phyloP scores from a whole-genome alignment of 2,888 invertebrate genomes.

The Adelphocoris suturalis region DNA sequence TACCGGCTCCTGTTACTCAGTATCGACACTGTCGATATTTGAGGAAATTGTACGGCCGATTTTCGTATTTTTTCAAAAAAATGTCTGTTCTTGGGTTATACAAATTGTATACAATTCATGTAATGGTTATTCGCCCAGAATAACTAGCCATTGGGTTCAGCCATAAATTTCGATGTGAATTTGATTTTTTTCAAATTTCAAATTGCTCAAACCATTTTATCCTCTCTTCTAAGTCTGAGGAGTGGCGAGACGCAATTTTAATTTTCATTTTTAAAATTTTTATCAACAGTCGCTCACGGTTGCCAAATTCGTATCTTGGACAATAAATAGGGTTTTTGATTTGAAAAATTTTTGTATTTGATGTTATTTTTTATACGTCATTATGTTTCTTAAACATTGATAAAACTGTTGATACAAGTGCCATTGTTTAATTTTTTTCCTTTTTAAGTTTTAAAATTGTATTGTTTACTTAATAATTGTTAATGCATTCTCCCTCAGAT shows the following conservation, averaged over 20 bases:
- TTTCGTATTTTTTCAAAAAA: not conserved
- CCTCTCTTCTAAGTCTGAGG: slow-evolving; percentile 35
- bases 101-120: not conserved
- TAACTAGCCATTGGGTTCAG: slow-evolving; percentile 44
- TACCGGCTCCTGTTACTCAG: not conserved
- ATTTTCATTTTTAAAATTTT: slow-evolving; percentile 10
- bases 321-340: slow-evolving; percentile 18
- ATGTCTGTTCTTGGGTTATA: not conserved
- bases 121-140: slow-evolving; percentile 32
- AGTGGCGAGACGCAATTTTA: slow-evolving; percentile 52
- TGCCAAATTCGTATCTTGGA: not conserved
- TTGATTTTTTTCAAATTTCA: not conserved
- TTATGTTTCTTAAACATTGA: not conserved
- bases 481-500: not conserved
- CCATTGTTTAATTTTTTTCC: not conserved
- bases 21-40: slow-evolving; percentile 49
- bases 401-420: slow-evolving; percentile 34
- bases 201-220: slow-evolving; percentile 57
- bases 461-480: slow-evolving; percentile 8
- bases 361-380: not conserved
- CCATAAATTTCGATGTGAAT: slow-evolving; percentile 23
- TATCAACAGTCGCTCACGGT: slow-evolving; percentile 46
- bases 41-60: slow-evolving; percentile 2
- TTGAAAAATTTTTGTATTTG: not conserved
- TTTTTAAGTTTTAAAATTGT: not conserved